phyloP scores from a whole-genome alignment of 1,140 invertebrate species.

The Bombus sylvicola region DNA sequence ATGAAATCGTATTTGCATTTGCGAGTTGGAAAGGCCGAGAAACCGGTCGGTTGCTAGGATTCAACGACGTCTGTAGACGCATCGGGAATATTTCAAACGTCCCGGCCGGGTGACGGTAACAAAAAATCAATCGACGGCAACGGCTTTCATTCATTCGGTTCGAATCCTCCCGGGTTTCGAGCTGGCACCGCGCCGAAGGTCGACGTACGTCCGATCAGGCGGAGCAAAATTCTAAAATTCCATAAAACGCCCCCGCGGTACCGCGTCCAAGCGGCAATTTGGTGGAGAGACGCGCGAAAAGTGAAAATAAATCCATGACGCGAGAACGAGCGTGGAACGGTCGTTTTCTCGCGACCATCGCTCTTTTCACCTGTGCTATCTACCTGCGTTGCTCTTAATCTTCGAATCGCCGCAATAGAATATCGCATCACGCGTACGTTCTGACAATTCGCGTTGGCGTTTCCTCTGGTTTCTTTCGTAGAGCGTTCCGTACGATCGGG shows the following conservation, averaged over 20 bases:
- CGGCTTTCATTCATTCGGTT: constrained; percentile 36
- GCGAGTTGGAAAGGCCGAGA: neutral
- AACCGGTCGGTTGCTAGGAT: constrained; percentile 18
- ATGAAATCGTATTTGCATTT: constrained; percentile 12
- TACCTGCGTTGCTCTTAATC: neutral
- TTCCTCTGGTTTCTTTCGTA: neutral
- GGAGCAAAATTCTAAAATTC: constrained; percentile 38
- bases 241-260: constrained; percentile 14
- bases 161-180: constrained; percentile 6
- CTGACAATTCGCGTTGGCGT: neutral
- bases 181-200: constrained; percentile 52
- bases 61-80: neutral
- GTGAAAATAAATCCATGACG: constrained; percentile 37
- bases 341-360: neutral
- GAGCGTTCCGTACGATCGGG: neutral
- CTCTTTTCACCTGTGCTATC: neutral
- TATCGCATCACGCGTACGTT: too few species aligned
- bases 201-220: constrained; percentile 17
- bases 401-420: neutral
- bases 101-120: neutral
- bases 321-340: neutral
- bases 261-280: too few species aligned
- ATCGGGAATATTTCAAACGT: neutral
- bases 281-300: neutral
- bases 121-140: constrained; percentile 21